Evolutionary conservation across 2,113 vertebrate genomes (phyloP).

Genomic region (Lagenorhynchus albirostris): DNA sequence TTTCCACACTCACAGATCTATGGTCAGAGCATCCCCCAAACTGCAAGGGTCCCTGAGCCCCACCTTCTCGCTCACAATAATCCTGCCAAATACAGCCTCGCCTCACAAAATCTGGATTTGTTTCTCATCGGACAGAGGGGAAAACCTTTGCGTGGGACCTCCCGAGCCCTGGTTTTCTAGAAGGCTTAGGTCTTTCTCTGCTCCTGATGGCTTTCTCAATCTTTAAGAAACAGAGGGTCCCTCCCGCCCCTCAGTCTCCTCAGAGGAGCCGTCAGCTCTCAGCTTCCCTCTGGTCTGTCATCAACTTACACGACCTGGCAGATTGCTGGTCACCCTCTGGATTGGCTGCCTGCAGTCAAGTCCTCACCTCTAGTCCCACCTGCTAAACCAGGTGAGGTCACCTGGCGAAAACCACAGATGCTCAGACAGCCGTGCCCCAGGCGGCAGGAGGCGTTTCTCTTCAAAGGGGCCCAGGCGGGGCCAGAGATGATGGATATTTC

Average conservation of each 20-base stretch:
- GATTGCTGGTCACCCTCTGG: background rate
- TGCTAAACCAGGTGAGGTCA: background rate
- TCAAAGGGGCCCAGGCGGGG: background rate
- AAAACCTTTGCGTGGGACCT: background rate
- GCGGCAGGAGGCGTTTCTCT: background rate
- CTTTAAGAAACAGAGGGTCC: background rate
- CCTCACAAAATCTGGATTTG: background rate
- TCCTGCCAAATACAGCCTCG: background rate
- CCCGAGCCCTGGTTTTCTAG: background rate
- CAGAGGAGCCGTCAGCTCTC: fast-evolving
- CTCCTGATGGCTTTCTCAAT: background rate
- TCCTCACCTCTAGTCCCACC: background rate
- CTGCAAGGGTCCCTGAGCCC: fast-evolving
- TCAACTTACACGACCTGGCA: fast-evolving
- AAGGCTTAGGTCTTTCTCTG: background rate
- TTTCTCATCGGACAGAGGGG: background rate
- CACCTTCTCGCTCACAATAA: background rate
- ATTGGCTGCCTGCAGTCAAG: background rate
- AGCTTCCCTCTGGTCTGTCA: background rate
- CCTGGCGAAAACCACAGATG: too few relatives aligned
- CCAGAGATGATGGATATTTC: fast-evolving
- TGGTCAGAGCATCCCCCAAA: fast-evolving
- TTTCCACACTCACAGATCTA: background rate
- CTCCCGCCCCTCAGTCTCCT: fast-evolving
- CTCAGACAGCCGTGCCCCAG: background rate